Percentiles rank a stretch among this genome's conserved stretches.
These are phyloP conservation scores for Himalopsyche anomala DNA, from an alignment of 2,888 invertebrate genomes.

Conservation along the genomic window DNA sequence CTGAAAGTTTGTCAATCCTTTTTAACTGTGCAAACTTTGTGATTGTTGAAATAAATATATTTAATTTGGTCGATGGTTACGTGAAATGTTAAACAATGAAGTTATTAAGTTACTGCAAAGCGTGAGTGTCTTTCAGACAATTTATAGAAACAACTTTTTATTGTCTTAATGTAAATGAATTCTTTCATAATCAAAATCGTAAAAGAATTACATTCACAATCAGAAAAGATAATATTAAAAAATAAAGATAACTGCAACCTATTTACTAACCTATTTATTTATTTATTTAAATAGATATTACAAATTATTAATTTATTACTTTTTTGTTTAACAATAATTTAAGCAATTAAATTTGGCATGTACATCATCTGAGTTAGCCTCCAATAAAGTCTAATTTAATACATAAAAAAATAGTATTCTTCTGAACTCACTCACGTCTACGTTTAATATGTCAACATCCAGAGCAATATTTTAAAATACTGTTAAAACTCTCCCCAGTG, in stretches of 20 bases:
- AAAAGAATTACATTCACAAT: background rate
- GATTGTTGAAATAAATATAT: constrained; percentile 37
- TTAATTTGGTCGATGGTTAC: background rate
- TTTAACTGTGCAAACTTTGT: background rate
- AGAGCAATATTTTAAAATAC: too few species aligned
- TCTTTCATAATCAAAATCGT: background rate
- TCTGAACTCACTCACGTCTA: too few species aligned
- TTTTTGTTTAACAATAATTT: too few species aligned
- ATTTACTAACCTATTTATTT: too few species aligned
- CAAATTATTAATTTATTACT: too few species aligned
- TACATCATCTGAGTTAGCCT: too few species aligned
- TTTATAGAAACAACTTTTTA: background rate
- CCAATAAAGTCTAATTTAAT: too few species aligned
- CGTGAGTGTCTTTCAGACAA: background rate
- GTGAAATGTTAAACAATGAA: constrained; percentile 3
- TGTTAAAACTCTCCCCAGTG: too few species aligned
- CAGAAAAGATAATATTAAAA: background rate
- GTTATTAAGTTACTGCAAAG: background rate
- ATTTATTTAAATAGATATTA: too few species aligned
- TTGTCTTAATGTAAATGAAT: background rate
- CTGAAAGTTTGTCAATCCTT: constrained; percentile 17
- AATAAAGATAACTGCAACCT: background rate
- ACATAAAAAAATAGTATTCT: too few species aligned
- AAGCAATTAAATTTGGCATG: too few species aligned
- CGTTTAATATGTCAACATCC: too few species aligned